Base-by-base conservation (phyloP, 2,888 invertebrate species). In the Cryptocephalus moraei region DNA sequence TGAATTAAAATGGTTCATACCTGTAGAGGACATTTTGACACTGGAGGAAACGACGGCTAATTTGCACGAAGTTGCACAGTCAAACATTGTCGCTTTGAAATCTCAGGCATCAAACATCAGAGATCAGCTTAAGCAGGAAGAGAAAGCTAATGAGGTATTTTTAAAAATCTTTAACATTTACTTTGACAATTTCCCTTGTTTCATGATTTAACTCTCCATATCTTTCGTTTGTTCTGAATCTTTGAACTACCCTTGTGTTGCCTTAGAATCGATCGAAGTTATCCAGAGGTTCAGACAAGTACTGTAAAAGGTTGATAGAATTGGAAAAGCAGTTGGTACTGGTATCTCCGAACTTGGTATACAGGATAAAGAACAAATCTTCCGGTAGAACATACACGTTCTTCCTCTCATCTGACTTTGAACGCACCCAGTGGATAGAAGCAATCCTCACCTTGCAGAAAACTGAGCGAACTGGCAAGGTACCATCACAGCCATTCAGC, bases 1-100 rank as follows among this genome's bases (percentile, higher is more conserved):
- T 67, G 93, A 94, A 70, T 73, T 91, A 61, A 93, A 94, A 66
- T 94, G 94, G 93, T 91, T 87, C 70, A 88, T 93, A 61, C 86
- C 91, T 1, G 77, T 95, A 10, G 81, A 84, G 55, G 90, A 92
- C 64, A 85, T 91, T 32, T 75, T 79, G 48, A 83, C 88, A 43
- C 79, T 83, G 51, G 86, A 86, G 58, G 84, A 83, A 59, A 75
- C 75, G 41, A 76, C 76, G 12, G 72, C 76, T 10, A 84, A 84
- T 63, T 78, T 82, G 9, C 77, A 81, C 58, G 85, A 91, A 72
- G 77, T 82, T 4, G 84, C 86, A 57, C 84, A 88, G 36, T 84
- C 87, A 22, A 90, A 89, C 70, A 84, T 91, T 59, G 85, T 91
- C 46, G 80, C 85, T 53, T 76, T 92, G 55, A 88, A 88, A 71